phyloP scores from a whole-genome alignment of 2,113 vertebrate genomes.

The Fregetta grallaria region DNA sequence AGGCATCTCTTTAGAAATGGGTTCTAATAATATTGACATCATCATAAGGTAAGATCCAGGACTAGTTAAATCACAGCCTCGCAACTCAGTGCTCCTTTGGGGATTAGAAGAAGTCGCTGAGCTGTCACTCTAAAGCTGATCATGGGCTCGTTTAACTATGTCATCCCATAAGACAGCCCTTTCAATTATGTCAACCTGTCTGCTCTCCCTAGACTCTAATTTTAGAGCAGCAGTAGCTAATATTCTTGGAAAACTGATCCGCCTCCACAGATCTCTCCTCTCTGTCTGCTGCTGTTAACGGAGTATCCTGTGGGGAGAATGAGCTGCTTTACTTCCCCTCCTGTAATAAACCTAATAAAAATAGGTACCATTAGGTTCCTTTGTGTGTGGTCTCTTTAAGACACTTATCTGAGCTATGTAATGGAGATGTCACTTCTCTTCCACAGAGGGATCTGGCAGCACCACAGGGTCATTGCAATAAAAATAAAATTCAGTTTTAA shows the following conservation, averaged over 20 bases:
- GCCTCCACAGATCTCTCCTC: constrained; percentile 57
- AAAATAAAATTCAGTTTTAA: constrained; percentile 53
- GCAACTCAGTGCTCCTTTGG: constrained; percentile 23
- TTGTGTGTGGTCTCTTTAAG: constrained; percentile 65
- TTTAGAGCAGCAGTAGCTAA: constrained; percentile 70
- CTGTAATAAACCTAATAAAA: constrained; percentile 71
- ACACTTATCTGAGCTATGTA: constrained; percentile 56
- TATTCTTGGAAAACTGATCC: constrained; percentile 68
- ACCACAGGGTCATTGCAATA: constrained; percentile 29
- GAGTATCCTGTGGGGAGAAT: constrained; percentile 62
- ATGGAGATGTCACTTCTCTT: constrained; percentile 65
- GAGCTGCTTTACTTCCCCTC: constrained; percentile 53
- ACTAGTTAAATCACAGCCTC: constrained; percentile 59
- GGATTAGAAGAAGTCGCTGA: constrained; percentile 59
- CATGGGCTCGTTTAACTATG: constrained; percentile 66
- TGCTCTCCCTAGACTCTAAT: constrained; percentile 71
- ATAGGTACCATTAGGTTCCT: constrained; percentile 64
- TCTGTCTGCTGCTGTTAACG: constrained; percentile 53
- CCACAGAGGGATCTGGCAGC: constrained; percentile 19
- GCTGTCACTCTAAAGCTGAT: constrained; percentile 68
- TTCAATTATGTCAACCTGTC: constrained; percentile 72
- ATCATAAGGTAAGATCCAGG: constrained; percentile 58
- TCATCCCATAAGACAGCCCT: constrained; percentile 70
- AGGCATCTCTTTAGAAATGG: constrained; percentile 22
- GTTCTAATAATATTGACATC: constrained; percentile 57